These are phyloP conservation scores for Girardia tigrina DNA, from an alignment of 2,888 invertebrate species.

Conservation along the genomic window DNA sequence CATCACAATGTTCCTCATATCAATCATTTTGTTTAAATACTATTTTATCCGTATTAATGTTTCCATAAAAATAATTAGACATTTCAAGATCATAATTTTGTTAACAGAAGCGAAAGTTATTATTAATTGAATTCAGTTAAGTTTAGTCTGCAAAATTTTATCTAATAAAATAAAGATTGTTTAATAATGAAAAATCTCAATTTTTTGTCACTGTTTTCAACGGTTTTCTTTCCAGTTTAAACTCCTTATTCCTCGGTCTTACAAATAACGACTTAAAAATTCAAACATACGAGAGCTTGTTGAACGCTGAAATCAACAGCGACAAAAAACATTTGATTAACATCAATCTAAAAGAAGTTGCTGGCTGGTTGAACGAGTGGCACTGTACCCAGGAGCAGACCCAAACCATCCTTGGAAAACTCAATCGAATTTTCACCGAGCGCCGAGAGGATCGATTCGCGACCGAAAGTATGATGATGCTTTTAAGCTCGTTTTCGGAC, in stretches of 20 bases:
- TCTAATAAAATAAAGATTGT: too few species aligned
- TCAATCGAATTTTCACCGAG: background rate
- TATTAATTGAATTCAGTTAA: too few species aligned
- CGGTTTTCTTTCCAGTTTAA: too few species aligned
- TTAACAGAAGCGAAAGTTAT: too few species aligned
- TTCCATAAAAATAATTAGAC: too few species aligned
- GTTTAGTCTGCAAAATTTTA: too few species aligned
- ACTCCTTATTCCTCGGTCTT: background rate
- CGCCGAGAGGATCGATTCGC: slow-evolving; percentile 4
- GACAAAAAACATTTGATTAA: background rate
- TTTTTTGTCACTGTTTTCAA: too few species aligned
- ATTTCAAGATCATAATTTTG: too few species aligned
- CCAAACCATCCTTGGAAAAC: background rate
- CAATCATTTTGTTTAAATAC: too few species aligned
- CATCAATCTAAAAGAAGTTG: background rate
- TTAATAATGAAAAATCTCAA: too few species aligned
- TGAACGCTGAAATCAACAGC: slow-evolving; percentile 10
- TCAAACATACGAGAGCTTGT: background rate
- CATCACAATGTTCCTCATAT: too few species aligned
- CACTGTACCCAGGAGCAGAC: slow-evolving; percentile 1
- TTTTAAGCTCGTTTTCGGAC: slow-evolving; percentile 13
- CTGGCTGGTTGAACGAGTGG: background rate
- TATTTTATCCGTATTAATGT: too few species aligned
- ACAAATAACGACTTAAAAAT: background rate
- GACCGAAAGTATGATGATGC: slow-evolving; percentile 20